phyloP scores from a whole-genome alignment of 2,797 vertebrate species.

The Smutsia temminckii region DNA sequence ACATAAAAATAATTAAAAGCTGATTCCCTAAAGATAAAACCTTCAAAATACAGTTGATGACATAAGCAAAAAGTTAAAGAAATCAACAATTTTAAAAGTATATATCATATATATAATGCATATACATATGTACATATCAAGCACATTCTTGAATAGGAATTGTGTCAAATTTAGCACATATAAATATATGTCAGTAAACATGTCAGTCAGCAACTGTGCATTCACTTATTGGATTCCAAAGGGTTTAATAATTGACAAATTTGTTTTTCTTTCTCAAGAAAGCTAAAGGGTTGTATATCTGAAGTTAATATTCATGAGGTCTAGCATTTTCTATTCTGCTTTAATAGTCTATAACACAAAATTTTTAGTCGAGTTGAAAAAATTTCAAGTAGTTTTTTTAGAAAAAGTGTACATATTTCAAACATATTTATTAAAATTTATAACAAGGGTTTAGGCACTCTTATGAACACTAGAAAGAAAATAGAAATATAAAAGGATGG shows the following conservation, averaged over 20 bases:
- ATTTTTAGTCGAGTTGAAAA: neutral
- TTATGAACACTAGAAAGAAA: constrained; percentile 22
- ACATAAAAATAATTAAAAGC: neutral
- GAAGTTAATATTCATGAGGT: neutral
- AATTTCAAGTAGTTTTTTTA: neutral
- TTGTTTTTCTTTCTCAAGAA: neutral
- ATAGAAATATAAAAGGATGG: neutral
- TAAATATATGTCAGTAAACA: constrained; percentile 33
- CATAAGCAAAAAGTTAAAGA: neutral
- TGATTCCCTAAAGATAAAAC: neutral
- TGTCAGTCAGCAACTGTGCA: neutral
- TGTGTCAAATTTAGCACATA: neutral
- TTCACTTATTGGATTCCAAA: neutral
- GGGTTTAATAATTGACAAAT: neutral
- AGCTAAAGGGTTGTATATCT: constrained; percentile 5
- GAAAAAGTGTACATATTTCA: neutral
- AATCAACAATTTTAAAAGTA: neutral
- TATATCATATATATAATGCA: neutral
- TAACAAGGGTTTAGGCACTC: neutral
- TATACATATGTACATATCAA: neutral
- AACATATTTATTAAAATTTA: constrained; percentile 22
- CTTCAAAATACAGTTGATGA: neutral
- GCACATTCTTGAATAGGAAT: constrained; percentile 37
- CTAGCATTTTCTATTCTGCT: neutral
- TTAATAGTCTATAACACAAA: neutral